Evolutionary conservation across 2,888 invertebrate species (phyloP).

Genomic region (Plagodis dolabraria): DNA sequence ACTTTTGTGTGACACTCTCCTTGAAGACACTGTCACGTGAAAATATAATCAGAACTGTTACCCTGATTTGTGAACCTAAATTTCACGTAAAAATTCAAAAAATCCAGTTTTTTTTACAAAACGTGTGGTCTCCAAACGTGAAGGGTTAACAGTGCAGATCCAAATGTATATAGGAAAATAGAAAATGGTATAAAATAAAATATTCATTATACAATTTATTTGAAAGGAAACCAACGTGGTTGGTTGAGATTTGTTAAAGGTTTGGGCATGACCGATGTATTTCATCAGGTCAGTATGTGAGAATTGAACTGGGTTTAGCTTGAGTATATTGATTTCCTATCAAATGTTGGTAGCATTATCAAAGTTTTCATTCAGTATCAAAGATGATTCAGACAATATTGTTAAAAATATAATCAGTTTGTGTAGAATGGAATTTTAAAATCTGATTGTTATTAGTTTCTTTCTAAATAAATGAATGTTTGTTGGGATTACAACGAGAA

Average conservation of each 20-base stretch:
- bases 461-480: too few species aligned
- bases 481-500: too few species aligned
- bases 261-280: too few species aligned
- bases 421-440: too few species aligned
- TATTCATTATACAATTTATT: conserved; percentile 7
- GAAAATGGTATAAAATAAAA: conserved; percentile 40
- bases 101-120: conserved; percentile 42
- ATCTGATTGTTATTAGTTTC: too few species aligned
- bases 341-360: conserved; percentile 42
- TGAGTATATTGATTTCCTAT: too few species aligned
- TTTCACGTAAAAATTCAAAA: conserved; percentile 69
- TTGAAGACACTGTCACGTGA: conserved; percentile 33
- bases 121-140: conserved; percentile 37
- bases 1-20: conserved; percentile 33
- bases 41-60: conserved; percentile 48
- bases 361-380: conserved; percentile 45
- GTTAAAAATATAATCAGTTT: neutral
- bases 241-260: too few species aligned
- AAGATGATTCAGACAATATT: conserved; percentile 39
- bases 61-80: conserved; percentile 58
- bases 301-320: too few species aligned
- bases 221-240: too few species aligned
- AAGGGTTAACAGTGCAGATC: conserved; percentile 40
- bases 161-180: conserved; percentile 28
- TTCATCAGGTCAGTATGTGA: too few species aligned